A percentile compares a stretch with the other conserved stretches of the same genome.
Conservation (phyloP, 2,797 vertebrate genomes). For the Somateria mollissima region DNA sequence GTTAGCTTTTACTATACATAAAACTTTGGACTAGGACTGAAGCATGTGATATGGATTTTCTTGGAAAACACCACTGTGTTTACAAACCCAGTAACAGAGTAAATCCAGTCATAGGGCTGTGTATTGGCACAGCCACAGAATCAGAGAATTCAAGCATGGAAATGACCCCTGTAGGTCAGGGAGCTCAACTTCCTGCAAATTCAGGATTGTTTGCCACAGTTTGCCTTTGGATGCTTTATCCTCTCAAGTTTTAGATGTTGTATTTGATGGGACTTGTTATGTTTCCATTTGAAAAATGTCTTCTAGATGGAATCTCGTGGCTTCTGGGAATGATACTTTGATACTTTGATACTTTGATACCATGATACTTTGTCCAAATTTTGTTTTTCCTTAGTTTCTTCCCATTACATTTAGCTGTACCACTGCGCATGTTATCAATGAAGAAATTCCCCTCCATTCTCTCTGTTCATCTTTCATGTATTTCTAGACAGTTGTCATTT, state of each 20-base stretch:
- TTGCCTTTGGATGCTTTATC: not conserved
- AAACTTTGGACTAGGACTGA: not conserved
- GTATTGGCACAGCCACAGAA: not conserved
- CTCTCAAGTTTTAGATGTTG: not conserved
- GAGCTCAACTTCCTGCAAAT: not conserved
- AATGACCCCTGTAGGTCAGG: not conserved
- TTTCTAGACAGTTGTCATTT: not conserved
- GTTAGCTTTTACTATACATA: conserved; percentile 23
- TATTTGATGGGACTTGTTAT: not conserved
- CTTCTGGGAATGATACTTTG: not conserved
- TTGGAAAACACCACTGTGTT: not conserved
- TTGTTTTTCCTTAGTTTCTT: conserved; percentile 7
- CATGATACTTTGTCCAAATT: not conserved
- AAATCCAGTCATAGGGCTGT: not conserved
- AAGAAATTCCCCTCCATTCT: not conserved
- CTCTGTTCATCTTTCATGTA: not conserved
- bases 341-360: no score
- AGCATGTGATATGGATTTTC: not conserved
- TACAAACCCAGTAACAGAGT: not conserved
- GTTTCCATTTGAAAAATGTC: conserved; percentile 5
- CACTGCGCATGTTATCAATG: not conserved
- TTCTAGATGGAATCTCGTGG: not conserved
- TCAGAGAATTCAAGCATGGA: not conserved
- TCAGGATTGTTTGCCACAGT: not conserved
- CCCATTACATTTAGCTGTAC: not conserved